These are phyloP conservation scores for Drosophila novamexicana DNA, from an alignment of 1,140 invertebrate species.

Conservation along the genomic window DNA sequence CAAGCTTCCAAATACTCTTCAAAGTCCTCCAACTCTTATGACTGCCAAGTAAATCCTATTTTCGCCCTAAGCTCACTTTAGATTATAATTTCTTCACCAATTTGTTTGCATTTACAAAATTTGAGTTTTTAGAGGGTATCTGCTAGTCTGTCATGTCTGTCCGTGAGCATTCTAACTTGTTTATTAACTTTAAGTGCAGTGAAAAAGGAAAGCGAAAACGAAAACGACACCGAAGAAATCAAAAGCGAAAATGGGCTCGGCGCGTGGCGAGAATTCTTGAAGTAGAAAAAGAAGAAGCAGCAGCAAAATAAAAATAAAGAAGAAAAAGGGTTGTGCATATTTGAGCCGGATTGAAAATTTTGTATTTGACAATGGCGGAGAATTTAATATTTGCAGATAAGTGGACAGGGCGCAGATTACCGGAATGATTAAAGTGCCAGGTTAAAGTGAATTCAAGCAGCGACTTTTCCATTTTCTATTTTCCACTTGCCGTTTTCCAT, in stretches of 20 bases:
- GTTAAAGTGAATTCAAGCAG: slow-evolving; percentile 9
- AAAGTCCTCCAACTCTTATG: too few species aligned
- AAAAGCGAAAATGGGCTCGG: slow-evolving; percentile 66
- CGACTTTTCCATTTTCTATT: slow-evolving; percentile 8
- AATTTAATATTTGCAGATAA: slow-evolving; percentile 44
- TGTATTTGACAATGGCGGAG: slow-evolving; percentile 30
- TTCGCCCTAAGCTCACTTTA: too few species aligned
- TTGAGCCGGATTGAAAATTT: slow-evolving; percentile 34
- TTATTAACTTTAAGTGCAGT: slow-evolving; percentile 45
- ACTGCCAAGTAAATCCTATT: too few species aligned
- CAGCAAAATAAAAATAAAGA: background rate
- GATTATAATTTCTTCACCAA: too few species aligned
- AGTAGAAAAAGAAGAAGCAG: slow-evolving; percentile 19
- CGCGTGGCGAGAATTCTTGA: slow-evolving; percentile 57
- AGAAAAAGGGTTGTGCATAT: slow-evolving; percentile 29
- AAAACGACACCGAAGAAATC: slow-evolving; percentile 25
- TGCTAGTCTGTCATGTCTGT: background rate
- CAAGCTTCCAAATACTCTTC: too few species aligned
- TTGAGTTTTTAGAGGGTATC: background rate
- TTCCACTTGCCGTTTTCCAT: background rate
- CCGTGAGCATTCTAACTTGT: background rate
- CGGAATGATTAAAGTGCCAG: slow-evolving; percentile 21
- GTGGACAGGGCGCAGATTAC: background rate
- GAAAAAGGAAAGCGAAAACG: slow-evolving; percentile 71
- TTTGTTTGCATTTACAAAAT: background rate